Percentiles rank a stretch among this genome's conserved stretches.
phyloP scores from a whole-genome alignment of 1,140 invertebrate species.

The Drosophila nannoptera region DNA sequence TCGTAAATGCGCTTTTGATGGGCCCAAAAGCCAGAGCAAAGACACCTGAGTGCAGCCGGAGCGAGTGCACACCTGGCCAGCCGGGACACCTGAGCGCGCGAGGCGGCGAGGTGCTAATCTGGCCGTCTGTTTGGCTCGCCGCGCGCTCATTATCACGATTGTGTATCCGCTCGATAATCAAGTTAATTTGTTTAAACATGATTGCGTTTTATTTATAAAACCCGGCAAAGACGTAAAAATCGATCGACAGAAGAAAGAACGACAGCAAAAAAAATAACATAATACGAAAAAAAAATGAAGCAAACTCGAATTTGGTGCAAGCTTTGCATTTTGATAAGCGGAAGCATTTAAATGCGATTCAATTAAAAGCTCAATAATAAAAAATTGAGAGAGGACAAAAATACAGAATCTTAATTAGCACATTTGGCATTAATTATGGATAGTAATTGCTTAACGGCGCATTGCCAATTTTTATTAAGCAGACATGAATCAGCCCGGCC shows the following conservation, averaged over 20 bases:
- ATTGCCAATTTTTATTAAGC: constrained; percentile 18
- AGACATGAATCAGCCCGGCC: constrained; percentile 11
- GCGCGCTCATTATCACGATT: constrained; percentile 32
- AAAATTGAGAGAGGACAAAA: neutral
- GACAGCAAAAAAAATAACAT: neutral
- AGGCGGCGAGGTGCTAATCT: constrained; percentile 34
- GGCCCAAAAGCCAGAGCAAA: neutral
- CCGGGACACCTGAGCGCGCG: neutral
- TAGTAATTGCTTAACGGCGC: constrained; percentile 46
- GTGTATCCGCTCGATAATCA: constrained; percentile 58
- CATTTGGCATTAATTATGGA: constrained; percentile 58
- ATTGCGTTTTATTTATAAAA: constrained; percentile 68
- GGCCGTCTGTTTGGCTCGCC: neutral
- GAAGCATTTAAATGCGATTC: constrained; percentile 50
- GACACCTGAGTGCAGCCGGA: constrained; percentile 40
- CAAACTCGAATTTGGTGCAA: constrained; percentile 6
- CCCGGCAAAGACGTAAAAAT: constrained; percentile 10
- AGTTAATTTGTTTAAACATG: constrained; percentile 69
- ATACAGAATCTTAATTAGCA: constrained; percentile 51
- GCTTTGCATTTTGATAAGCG: constrained; percentile 70
- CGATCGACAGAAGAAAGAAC: neutral
- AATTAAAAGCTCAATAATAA: constrained; percentile 40
- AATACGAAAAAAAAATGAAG: neutral
- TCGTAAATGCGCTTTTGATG: constrained; percentile 31
- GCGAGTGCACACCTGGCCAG: constrained; percentile 8